Percentiles rank a stretch among this genome's conserved stretches.
Conservation (phyloP, 1,140 invertebrate genomes). For the Branchinecta lindahli region DNA sequence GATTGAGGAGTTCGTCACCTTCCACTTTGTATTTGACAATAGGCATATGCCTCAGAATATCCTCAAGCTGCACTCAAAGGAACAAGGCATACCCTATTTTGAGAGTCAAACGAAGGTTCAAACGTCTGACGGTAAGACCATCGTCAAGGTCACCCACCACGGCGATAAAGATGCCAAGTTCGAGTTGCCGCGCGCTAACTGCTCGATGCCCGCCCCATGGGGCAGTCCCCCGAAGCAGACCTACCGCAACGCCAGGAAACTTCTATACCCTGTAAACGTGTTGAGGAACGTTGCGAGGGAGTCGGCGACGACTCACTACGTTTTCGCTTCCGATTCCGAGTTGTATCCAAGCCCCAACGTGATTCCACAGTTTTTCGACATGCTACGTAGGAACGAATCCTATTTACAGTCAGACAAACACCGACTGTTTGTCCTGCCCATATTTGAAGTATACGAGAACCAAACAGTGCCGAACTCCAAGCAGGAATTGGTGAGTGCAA, state of each 20-base stretch:
- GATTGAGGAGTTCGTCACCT: slow-evolving; percentile 56
- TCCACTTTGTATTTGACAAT: slow-evolving; percentile 69
- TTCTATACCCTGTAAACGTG: slow-evolving; percentile 74
- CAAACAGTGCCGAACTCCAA: slow-evolving; percentile 48
- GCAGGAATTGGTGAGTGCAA: slow-evolving; percentile 39
- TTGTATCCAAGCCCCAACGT: slow-evolving; percentile 66
- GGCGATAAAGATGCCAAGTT: slow-evolving; percentile 6
- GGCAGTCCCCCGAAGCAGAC: slow-evolving; percentile 41
- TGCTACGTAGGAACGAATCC: slow-evolving; percentile 54
- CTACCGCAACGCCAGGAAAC: slow-evolving; percentile 51
- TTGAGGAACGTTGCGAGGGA: slow-evolving; percentile 69
- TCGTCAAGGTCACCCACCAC: slow-evolving; percentile 9
- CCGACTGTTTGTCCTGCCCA: slow-evolving; percentile 60
- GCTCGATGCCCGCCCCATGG: slow-evolving; percentile 48
- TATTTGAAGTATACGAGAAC: slow-evolving; percentile 65
- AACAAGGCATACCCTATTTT: slow-evolving; percentile 12
- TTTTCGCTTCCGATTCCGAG: slow-evolving; percentile 74
- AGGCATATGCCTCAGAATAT: slow-evolving; percentile 56
- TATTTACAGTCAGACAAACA: slow-evolving; percentile 42
- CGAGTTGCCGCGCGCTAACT: slow-evolving; percentile 41
- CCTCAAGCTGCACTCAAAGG: slow-evolving; percentile 21
- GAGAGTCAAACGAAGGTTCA: slow-evolving; percentile 6
- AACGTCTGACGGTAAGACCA: background rate
- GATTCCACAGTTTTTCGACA: slow-evolving; percentile 56
- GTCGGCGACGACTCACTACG: slow-evolving; percentile 58